These are phyloP conservation scores for Lochmaea capreae DNA, from an alignment of 2,888 invertebrate genomes.

Conservation along the genomic window DNA sequence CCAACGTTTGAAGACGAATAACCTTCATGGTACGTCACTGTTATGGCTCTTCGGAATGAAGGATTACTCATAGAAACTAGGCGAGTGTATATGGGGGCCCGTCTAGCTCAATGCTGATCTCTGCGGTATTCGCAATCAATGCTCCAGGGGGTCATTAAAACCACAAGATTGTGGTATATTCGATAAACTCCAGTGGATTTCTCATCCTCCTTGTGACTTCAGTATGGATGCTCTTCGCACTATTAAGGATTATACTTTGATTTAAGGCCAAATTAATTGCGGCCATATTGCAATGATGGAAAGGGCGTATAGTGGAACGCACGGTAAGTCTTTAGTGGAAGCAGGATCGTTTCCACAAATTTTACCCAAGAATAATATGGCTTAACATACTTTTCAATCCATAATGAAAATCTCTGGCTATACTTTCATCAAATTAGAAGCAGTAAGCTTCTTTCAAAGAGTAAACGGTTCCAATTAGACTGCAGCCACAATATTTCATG, in stretches of 20 bases:
- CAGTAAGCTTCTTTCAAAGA: too few relatives aligned
- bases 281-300: conserved; percentile 31
- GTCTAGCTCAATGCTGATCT: conserved; percentile 50
- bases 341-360: background rate
- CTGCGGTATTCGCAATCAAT: conserved; percentile 57
- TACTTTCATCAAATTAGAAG: too few relatives aligned
- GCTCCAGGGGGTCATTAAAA: conserved; percentile 59
- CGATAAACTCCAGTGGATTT: conserved; percentile 45
- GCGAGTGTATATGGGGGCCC: conserved; percentile 21
- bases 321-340: background rate
- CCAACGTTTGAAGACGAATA: background rate
- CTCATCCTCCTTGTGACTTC: conserved; percentile 43
- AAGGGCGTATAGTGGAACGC: conserved; percentile 9
- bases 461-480: too few relatives aligned
- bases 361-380: background rate
- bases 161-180: conserved; percentile 52
- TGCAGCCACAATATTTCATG: too few relatives aligned
- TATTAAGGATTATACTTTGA: conserved; percentile 51
- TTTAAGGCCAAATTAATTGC: conserved; percentile 42
- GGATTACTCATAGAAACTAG: conserved; percentile 39
- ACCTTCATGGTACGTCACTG: conserved; percentile 25
- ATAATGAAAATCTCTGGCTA: too few relatives aligned
- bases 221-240: conserved; percentile 35
- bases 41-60: conserved; percentile 17
- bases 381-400: too few relatives aligned